Base-by-base conservation (phyloP, 2,888 invertebrate genomes). In the Apamea anceps region DNA sequence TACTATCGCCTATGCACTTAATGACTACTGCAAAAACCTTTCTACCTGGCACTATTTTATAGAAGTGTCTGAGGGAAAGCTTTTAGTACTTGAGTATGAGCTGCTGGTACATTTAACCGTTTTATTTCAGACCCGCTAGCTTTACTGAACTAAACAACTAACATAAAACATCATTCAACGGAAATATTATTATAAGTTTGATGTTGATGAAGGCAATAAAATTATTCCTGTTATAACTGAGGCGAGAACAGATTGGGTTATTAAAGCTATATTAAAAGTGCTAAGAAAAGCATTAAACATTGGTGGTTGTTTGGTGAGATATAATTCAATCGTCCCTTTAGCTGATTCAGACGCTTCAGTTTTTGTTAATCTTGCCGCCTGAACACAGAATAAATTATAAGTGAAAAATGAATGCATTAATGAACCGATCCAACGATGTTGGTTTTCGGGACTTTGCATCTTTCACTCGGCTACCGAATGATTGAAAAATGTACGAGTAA, bases 171-270 rank as follows among this genome's bases (percentile, higher is more conserved):
- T 54, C 37, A 13, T 25, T 60, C 63, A 65, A 67, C 72, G 63
- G 62, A 57, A 65, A 48, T 13, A 73, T 77, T 32, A 72, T 54
- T 72, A 70, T 62, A 48, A 68, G 45, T 32, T 75, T 57, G 3
- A 74, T 74, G 62, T 45, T 74, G 63, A 78, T 78, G 78, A 72
- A 57, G 28, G 74, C 71, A 76, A 73, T 86, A 67, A 84, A 72
- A 66, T 63, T 25, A 72, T 82, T 86, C 57, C 45, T 78, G 51
- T 71, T 67, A 45, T 82, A 72, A 51, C 37, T 74, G 66, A 25
- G 13, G 18, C 13, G 72, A 45, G 28, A 73, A 65, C 60, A 72
- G 60, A 70, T 66, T 63, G 71, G 51, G 37, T 67, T 66, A 51
- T 86, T 66, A 75, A 70, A 72, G 18, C 60, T 65, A 54, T 65